These are phyloP conservation scores for Caenorhabditis angaria DNA, from an alignment of 2,888 invertebrate species.

Conservation along the genomic window DNA sequence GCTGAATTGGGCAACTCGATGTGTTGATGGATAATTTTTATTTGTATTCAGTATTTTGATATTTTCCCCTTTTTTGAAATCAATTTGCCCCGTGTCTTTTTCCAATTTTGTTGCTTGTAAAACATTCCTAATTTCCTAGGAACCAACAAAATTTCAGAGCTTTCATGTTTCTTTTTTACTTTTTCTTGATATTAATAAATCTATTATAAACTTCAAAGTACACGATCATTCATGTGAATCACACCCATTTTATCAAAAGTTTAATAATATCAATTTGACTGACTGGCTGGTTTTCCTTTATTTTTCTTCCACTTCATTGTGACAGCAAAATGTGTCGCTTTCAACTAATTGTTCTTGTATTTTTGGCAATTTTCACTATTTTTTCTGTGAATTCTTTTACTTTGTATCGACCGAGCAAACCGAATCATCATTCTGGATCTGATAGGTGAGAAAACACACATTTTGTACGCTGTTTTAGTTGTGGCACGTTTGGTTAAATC, in stretches of 20 bases:
- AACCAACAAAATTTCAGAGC: neutral
- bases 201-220: too few relatives aligned
- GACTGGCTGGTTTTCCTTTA: neutral
- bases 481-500: too few relatives aligned
- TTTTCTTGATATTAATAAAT: too few relatives aligned
- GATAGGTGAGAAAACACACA: conserved; percentile 23
- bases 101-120: neutral
- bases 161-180: neutral
- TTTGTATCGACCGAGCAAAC: conserved; percentile 25
- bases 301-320: neutral
- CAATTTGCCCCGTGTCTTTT: neutral
- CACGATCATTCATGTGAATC: too few relatives aligned
- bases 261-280: too few relatives aligned
- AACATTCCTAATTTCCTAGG: neutral
- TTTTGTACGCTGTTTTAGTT: neutral
- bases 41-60: neutral
- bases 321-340: neutral
- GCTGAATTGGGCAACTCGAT: conserved; percentile 80
- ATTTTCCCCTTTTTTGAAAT: neutral
- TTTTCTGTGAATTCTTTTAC: conserved; percentile 14
- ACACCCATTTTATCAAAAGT: too few relatives aligned
- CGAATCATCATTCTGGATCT: conserved; percentile 35
- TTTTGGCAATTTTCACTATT: too few relatives aligned
- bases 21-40: neutral
- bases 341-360: too few relatives aligned